A percentile compares a stretch with the other conserved stretches of the same genome.
Evolutionary conservation across 2,797 vertebrate genomes (phyloP).

Genomic region (Euthynnus affinis): DNA sequence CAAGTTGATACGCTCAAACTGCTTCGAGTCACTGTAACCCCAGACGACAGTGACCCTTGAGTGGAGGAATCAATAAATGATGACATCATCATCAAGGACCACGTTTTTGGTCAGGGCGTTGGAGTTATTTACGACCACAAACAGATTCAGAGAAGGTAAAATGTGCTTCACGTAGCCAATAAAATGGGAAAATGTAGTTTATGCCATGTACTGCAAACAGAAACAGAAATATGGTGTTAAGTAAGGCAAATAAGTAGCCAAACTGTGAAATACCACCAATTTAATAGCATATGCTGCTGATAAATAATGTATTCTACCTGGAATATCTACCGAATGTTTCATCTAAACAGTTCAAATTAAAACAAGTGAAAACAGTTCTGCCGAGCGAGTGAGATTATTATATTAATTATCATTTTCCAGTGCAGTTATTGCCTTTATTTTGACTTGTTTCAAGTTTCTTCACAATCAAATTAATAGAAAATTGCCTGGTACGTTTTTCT

Average conservation of each 20-base stretch:
- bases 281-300: background rate
- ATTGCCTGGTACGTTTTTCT: background rate
- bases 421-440: too few relatives aligned
- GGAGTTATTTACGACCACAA: background rate
- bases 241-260: background rate
- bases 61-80: constrained; percentile 14
- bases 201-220: background rate
- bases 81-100: background rate
- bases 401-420: background rate
- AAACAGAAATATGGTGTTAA: background rate
- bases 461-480: background rate
- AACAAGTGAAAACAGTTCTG: background rate
- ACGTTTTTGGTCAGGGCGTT: background rate
- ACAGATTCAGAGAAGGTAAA: background rate
- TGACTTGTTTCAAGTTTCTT: background rate
- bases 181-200: background rate
- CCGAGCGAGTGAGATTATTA: background rate
- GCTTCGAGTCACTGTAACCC: background rate
- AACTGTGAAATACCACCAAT: background rate
- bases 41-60: background rate
- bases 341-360: background rate
- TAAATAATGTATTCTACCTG: background rate
- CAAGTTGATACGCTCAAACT: background rate
- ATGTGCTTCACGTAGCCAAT: background rate
- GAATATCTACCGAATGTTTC: background rate